phyloP scores from a whole-genome alignment of 2,888 invertebrate genomes.

The Formica aserva region DNA sequence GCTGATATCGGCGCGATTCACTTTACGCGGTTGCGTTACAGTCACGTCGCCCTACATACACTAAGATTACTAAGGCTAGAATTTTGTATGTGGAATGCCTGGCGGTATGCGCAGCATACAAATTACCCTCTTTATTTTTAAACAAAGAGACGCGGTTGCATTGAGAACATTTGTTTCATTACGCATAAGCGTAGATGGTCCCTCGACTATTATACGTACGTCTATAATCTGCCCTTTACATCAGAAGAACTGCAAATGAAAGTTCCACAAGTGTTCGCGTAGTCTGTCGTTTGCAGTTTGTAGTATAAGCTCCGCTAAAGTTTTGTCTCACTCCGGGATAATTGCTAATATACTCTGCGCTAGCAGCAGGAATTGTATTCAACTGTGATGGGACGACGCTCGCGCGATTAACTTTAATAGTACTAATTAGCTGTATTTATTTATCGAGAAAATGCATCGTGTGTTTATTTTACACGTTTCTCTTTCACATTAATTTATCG shows the following conservation, averaged over 20 bases:
- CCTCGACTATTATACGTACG: neutral
- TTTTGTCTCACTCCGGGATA: slow-evolving; percentile 38
- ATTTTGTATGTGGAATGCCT: slow-evolving; percentile 27
- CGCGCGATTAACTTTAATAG: slow-evolving; percentile 25
- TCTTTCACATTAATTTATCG: slow-evolving; percentile 1
- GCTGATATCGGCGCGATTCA: slow-evolving; percentile 31
- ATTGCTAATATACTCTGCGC: slow-evolving; percentile 28
- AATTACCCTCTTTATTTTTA: slow-evolving; percentile 45
- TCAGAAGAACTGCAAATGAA: slow-evolving; percentile 51
- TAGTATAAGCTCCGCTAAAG: slow-evolving; percentile 22
- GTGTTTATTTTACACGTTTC: neutral
- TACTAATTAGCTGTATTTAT: slow-evolving; percentile 27
- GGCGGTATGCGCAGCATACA: slow-evolving; percentile 24
- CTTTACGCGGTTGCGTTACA: slow-evolving; percentile 25
- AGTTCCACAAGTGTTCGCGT: slow-evolving; percentile 37
- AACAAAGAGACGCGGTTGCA: slow-evolving; percentile 42
- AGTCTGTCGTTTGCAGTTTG: slow-evolving; percentile 29
- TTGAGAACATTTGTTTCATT: slow-evolving; percentile 55
- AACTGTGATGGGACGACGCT: neutral
- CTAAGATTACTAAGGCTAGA: neutral
- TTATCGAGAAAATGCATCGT: neutral
- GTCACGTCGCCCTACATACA: neutral
- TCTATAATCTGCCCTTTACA: slow-evolving; percentile 38
- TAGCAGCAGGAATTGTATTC: slow-evolving; percentile 1
- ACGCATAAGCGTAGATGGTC: neutral